Evolutionary conservation across 2,797 vertebrate species (phyloP).

Genomic region (Pseudochirops corinnae): DNA sequence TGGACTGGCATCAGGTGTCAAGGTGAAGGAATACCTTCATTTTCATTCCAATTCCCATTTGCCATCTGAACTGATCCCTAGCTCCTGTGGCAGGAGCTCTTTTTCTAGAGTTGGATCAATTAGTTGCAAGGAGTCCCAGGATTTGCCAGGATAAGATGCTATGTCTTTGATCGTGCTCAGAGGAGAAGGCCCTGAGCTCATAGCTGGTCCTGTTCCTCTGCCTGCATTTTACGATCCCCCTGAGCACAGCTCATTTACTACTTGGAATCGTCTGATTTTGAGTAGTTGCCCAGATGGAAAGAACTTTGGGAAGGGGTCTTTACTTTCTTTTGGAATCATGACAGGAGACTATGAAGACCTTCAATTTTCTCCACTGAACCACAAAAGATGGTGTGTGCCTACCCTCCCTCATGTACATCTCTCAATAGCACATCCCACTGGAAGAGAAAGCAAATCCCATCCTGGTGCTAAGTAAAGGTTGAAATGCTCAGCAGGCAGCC

Average conservation of each 20-base stretch:
- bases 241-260: neutral
- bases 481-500: conserved; percentile 2
- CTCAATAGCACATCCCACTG: conserved; percentile 54
- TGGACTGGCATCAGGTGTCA: neutral
- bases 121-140: neutral
- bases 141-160: neutral
- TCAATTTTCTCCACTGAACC: conserved; percentile 47
- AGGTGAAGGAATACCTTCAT: neutral
- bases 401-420: conserved; percentile 8
- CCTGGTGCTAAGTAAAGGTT: conserved; percentile 25
- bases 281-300: conserved; percentile 32
- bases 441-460: conserved; percentile 50
- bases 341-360: conserved; percentile 46
- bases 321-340: conserved; percentile 37
- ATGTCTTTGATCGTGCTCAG: neutral
- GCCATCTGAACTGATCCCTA: neutral
- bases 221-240: neutral
- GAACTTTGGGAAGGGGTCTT: conserved; percentile 1
- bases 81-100: neutral
- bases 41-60: neutral
- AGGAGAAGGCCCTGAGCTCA: neutral
- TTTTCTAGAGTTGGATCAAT: neutral
- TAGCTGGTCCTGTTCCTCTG: neutral
- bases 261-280: conserved; percentile 40
- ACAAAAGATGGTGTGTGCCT: conserved; percentile 25